These are phyloP conservation scores for Bombus confusus DNA, from an alignment of 1,140 invertebrate genomes.

Conservation along the genomic window DNA sequence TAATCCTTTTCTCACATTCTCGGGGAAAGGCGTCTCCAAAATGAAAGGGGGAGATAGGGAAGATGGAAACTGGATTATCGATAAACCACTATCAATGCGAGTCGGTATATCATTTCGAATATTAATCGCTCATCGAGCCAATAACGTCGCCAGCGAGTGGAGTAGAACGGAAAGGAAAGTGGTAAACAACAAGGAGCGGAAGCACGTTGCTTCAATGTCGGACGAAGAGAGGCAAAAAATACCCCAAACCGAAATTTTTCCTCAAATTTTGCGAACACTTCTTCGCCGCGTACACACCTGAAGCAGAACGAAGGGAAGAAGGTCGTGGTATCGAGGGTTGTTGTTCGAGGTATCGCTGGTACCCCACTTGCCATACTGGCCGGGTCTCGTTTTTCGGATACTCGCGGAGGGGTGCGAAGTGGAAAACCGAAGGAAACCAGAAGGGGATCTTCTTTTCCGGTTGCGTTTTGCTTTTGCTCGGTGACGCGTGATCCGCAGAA, in stretches of 20 bases:
- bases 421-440: constrained; percentile 50
- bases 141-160: background rate
- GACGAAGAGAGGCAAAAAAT: background rate
- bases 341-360: constrained; percentile 69
- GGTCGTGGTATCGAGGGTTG: constrained; percentile 34
- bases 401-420: constrained; percentile 24
- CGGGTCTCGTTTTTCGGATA: constrained; percentile 63
- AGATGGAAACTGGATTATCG: constrained; percentile 55
- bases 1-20: constrained; percentile 81
- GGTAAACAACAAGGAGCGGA: background rate
- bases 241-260: constrained; percentile 69
- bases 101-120: background rate
- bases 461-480: constrained; percentile 71
- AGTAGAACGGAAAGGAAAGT: too few species aligned
- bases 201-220: background rate
- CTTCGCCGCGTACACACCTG: constrained; percentile 38
- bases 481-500: constrained; percentile 79
- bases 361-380: constrained; percentile 73
- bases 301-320: constrained; percentile 35
- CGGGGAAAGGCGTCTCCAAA: constrained; percentile 58
- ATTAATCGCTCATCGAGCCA: too few species aligned
- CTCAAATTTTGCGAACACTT: constrained; percentile 60
- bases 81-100: constrained; percentile 22
- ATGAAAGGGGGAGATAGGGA: constrained; percentile 35
- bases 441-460: constrained; percentile 47